Conservation (phyloP, 2,113 vertebrate species). For the Donacobius atricapilla region DNA sequence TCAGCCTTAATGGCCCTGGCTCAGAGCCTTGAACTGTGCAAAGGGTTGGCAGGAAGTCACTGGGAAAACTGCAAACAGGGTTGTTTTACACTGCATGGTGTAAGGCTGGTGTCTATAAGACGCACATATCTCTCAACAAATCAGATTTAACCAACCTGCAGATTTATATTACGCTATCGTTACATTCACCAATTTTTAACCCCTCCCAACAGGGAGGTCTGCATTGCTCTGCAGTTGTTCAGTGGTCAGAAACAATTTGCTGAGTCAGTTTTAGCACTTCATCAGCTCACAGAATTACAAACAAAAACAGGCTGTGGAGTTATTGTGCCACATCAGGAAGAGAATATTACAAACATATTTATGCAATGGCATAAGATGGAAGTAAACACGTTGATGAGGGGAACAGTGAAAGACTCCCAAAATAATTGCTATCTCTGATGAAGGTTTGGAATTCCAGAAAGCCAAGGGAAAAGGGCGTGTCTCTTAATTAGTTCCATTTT, state of each 20-base stretch:
- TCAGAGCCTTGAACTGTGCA: not conserved
- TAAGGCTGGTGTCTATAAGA: not conserved
- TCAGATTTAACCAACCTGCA: not conserved
- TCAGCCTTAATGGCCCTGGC: not conserved
- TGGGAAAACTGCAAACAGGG: not conserved
- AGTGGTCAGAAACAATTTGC: accelerated
- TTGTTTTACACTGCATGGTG: accelerated
- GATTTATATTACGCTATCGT: not conserved
- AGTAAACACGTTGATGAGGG: not conserved
- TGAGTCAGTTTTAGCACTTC: not conserved
- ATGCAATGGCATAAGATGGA: not conserved
- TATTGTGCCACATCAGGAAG: not conserved
- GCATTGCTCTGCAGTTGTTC: not conserved
- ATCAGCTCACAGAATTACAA: not conserved
- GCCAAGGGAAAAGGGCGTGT: not conserved
- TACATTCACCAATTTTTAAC: accelerated
- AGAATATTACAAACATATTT: not conserved
- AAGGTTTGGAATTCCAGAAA: conserved; percentile 13
- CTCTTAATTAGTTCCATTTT: not conserved
- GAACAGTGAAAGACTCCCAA: conserved; percentile 10
- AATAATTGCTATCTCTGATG: conserved; percentile 22
- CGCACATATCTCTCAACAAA: not conserved
- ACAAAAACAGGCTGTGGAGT: not conserved
- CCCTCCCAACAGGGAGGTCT: accelerated
- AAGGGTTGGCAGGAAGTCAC: not conserved